Base-by-base conservation (phyloP, 30 jellyfish, hydroid and myxozoan genomes). In the Hydractinia symbiolongicarpus region DNA sequence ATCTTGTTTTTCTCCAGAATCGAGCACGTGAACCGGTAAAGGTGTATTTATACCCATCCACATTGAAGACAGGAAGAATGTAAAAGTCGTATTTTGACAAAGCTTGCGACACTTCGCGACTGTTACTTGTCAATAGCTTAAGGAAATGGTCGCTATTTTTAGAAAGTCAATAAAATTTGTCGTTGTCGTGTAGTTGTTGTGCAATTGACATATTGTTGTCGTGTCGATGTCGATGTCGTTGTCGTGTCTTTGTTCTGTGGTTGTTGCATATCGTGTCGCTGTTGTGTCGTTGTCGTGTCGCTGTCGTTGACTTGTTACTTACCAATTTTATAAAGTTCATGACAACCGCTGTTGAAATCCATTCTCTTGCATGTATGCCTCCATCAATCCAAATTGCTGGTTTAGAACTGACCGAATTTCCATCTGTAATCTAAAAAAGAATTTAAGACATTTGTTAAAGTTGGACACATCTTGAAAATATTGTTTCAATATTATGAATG, bases 271-370 rank as follows among this genome's bases (percentile, higher is more conserved):
- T 6, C 74, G 40, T n/a, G 40, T n/a, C 74, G 40, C 4, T 6
- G 7, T 7, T 4, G 69, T 58, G 15, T 58, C 69, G 19, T 13
- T 7, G 1, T n/a, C 4, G 19, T 9, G 74, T 64, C 9, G 4
- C 74, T 16, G 19, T 9, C 15, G 17, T 16, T 5, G n/a, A n/a
- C n/a, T n/a, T n/a, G 15, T 7, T 44, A 15, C 91, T 54, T 58
- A 91, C 98, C 95, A 80, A 79, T 54, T 86, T 91, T n/a, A 86
- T 55, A 75, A 83, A 64, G 82, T 91, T 86, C 98, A 91, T 91
- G 83, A 94, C 94, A 4, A 96, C 86, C 4, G 98, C 98, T 0
- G 98, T 96, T 5, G 96, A 81, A 52, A 91, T 91, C 98, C 98
- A 91, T 68, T 91, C 98, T 61, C 98, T 73, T 11, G 98, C 96